Evolutionary conservation across 2,113 vertebrate genomes (phyloP).

Genomic region (Protomyctophum bolini): DNA sequence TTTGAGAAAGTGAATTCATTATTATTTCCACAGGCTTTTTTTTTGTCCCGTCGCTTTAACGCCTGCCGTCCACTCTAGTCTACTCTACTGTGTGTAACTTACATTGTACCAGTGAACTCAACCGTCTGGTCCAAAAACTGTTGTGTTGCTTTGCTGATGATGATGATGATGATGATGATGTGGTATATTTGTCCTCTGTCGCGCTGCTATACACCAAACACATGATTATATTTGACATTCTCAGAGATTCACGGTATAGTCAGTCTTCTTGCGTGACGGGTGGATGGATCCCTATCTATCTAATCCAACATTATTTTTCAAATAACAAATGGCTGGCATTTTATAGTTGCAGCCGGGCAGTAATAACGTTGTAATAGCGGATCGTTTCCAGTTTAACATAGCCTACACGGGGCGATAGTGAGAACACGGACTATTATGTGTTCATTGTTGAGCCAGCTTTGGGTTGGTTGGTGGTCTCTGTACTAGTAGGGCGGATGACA

Average conservation of each 20-base stretch:
- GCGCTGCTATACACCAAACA: background rate
- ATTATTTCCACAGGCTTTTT: constrained; percentile 47
- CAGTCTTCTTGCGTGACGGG: no score
- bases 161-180: constrained; percentile 9
- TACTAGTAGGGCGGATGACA: constrained; percentile 60
- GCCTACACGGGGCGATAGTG: background rate
- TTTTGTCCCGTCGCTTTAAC: constrained; percentile 52
- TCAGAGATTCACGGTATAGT: no score
- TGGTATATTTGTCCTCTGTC: constrained; percentile 33
- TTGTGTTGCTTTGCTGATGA: background rate
- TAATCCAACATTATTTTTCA: no score
- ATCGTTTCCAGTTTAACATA: no score
- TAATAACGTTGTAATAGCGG: no score
- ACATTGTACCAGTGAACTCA: constrained; percentile 27
- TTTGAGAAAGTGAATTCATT: constrained; percentile 48
- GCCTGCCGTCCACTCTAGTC: constrained; percentile 1
- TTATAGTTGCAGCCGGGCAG: no score
- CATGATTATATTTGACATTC: no score
- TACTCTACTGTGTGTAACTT: constrained; percentile 10
- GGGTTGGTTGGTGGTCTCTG: constrained; percentile 51
- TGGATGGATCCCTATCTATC: no score
- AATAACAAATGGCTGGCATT: no score
- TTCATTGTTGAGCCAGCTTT: constrained; percentile 30
- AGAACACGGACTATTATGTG: constrained; percentile 11
- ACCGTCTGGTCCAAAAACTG: constrained; percentile 18